phyloP scores from a whole-genome alignment of 1,140 invertebrate genomes.

The Euura saliciscinereae region DNA sequence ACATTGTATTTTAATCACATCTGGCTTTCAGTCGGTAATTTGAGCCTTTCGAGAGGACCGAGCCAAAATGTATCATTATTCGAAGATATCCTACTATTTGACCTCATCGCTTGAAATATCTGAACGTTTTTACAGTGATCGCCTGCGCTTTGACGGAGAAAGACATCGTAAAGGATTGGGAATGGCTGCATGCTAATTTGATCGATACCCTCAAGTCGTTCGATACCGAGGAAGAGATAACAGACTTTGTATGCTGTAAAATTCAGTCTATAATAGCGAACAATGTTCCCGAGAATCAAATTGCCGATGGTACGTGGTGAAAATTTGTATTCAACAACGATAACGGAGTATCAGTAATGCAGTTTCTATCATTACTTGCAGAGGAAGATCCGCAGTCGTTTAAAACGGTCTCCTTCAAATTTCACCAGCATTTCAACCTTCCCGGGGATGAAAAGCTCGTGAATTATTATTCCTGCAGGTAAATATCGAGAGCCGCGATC shows the following conservation, averaged over 20 bases:
- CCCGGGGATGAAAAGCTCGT: slow-evolving; percentile 94
- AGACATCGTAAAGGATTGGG: slow-evolving; percentile 92
- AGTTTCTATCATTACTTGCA: slow-evolving; percentile 56
- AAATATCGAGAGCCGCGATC: slow-evolving; percentile 32
- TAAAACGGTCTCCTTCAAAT: slow-evolving; percentile 83
- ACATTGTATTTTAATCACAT: slow-evolving; percentile 11
- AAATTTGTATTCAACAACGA: slow-evolving; percentile 23
- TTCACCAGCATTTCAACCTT: slow-evolving; percentile 88
- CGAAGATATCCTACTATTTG: no score
- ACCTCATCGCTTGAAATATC: neutral
- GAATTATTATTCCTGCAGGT: slow-evolving; percentile 94
- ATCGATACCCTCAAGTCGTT: slow-evolving; percentile 86
- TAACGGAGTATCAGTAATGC: slow-evolving; percentile 4
- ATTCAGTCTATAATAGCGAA: slow-evolving; percentile 90
- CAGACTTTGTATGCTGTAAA: slow-evolving; percentile 95
- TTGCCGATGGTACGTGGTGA: slow-evolving; percentile 60
- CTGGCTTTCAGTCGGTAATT: neutral
- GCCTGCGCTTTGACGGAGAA: slow-evolving; percentile 83
- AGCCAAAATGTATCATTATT: neutral
- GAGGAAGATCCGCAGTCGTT: slow-evolving; percentile 84
- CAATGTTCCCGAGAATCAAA: slow-evolving; percentile 52
- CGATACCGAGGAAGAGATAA: slow-evolving; percentile 92
- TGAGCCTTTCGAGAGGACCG: neutral
- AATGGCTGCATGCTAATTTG: slow-evolving; percentile 90
- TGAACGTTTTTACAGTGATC: slow-evolving; percentile 69